Evolutionary conservation across 92 coral and sea anemone species (phyloP), one percentile per base, ranked within the genome.

Genomic region (Metridium senile): DNA sequence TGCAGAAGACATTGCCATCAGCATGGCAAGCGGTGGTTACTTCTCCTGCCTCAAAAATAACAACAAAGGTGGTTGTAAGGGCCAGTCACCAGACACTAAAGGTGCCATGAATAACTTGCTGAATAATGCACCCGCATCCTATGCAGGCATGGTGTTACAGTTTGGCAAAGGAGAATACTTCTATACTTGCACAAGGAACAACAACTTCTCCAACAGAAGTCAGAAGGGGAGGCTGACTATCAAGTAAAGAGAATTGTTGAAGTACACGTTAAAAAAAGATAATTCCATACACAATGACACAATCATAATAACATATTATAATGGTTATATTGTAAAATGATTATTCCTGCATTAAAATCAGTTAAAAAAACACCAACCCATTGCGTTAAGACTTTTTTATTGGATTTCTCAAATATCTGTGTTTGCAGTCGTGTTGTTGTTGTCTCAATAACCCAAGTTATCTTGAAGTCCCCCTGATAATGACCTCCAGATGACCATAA

Each of bases 171-270:
- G 99, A 9, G 62, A 53, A 46, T 92, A 85, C 65, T 85, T 89
- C 73, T 96, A 87, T 64, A 84, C 89, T 6, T 96, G 99, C 79
- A 81, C 97, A 11, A 75, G 99, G 39, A 96, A 96, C 70, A 96
- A 96, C 71, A 96, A 96, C 86, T 96, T 96, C 69, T 87, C 99
- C 71, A 96, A 96, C 86, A 85, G 97, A 79, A 96, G 99, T 46
- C 99, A 96, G 82, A 96, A 96, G 57, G 99, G 99, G 72, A 58
- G 85, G 76, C 82, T 95, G 9, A 80, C 58, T 29, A 90, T 95
- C 13, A 77, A 75, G 27, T 91, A 66, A 80, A 43, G 13, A 68
- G 54, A n/a, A n/a, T n/a, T n/a, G n/a, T n/a, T n/a, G n/a, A n/a
- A n/a, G n/a, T n/a, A 3, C 20, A 21, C 59, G 4, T 54, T 19